phyloP scores from a whole-genome alignment of 2,113 vertebrate species.

The Bufo gargarizans region DNA sequence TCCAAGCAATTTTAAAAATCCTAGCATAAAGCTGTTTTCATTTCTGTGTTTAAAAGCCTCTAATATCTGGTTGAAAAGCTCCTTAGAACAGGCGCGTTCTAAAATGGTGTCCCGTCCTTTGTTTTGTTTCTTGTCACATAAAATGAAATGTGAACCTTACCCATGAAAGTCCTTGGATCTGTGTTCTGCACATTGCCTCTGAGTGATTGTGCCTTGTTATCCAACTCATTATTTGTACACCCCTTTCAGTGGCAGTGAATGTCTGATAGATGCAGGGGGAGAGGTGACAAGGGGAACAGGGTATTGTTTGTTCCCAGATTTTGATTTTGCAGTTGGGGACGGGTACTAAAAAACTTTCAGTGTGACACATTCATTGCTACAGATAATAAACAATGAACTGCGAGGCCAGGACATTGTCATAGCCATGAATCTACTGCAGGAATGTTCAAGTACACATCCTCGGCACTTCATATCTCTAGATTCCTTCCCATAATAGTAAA shows the following conservation, averaged over 20 bases:
- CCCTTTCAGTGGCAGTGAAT: not conserved
- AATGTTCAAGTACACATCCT: not conserved
- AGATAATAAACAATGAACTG: not conserved
- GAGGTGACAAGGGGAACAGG: not conserved
- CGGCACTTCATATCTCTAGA: not conserved
- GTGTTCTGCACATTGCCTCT: not conserved
- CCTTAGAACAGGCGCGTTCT: not conserved
- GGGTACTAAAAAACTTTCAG: not conserved
- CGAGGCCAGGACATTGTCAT: not conserved
- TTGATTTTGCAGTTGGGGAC: not conserved
- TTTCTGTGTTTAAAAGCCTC: not conserved
- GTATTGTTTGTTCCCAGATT: not conserved
- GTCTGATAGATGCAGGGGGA: not conserved
- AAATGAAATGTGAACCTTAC: conserved; percentile 1
- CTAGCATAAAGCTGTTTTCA: not conserved
- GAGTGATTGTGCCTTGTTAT: not conserved
- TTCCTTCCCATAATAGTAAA: not conserved
- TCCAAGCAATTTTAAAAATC: too few species aligned
- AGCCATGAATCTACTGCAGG: not conserved
- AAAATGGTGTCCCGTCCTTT: not conserved
- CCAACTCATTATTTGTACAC: not conserved
- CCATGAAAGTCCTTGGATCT: not conserved
- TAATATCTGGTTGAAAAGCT: not conserved
- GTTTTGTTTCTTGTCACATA: not conserved
- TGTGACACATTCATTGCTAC: not conserved